These are phyloP conservation scores for Amphiura filiformis DNA, from an alignment of 35 echinoderm and acorn worm species.

Conservation along the genomic window DNA sequence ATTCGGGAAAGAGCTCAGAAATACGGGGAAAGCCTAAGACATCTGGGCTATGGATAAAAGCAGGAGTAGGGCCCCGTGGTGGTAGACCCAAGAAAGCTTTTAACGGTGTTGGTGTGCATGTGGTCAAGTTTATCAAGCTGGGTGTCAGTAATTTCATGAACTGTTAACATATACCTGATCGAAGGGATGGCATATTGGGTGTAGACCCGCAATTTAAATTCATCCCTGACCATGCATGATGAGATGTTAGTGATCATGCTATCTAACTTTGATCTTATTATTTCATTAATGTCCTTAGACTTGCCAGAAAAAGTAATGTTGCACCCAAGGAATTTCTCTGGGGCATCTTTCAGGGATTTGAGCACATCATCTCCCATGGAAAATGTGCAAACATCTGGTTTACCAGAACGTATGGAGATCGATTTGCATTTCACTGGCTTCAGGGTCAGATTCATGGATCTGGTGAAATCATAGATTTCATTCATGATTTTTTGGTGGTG, in stretches of 20 bases:
- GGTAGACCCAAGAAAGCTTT: conserved; percentile 37
- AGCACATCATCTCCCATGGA: not conserved
- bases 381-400: conserved; percentile 24
- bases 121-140: conserved; percentile 21
- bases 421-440: conserved; percentile 37
- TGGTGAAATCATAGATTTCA: not conserved
- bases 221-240: conserved; percentile 8
- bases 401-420: conserved; percentile 7
- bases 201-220: conserved; percentile 33
- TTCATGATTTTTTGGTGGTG: conserved; percentile 46
- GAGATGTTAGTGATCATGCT: not conserved
- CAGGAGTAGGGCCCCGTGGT: conserved; percentile 3
- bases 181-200: conserved; percentile 39
- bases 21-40: conserved; percentile 27
- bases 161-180: conserved; percentile 36
- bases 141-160: conserved; percentile 34
- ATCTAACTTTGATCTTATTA: conserved; percentile 5
- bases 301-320: conserved; percentile 12
- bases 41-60: conserved; percentile 1
- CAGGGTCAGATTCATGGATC: conserved; percentile 19
- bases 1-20: conserved; percentile 37
- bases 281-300: conserved; percentile 7
- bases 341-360: conserved; percentile 10
- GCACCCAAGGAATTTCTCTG: conserved; percentile 28
- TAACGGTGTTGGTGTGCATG: conserved; percentile 5